A percentile compares a stretch with the other conserved stretches of the same genome.
These are phyloP conservation scores for Stenurella melanura DNA, from an alignment of 2,888 invertebrate species.

Conservation along the genomic window DNA sequence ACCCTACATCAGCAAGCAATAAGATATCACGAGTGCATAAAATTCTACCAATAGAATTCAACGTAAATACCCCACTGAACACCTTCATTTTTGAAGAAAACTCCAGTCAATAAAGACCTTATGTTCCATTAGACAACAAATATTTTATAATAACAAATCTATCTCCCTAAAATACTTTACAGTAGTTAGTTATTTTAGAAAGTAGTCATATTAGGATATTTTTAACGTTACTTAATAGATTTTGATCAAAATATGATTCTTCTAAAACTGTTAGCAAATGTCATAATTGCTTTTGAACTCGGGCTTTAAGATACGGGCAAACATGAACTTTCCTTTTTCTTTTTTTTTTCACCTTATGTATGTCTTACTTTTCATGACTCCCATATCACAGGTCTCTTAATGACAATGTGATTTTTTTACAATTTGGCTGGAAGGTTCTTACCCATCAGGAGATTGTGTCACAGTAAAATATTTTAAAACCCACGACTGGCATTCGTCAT, in stretches of 20 bases:
- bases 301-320: neutral
- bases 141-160: neutral
- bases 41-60: neutral
- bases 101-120: too few relatives aligned
- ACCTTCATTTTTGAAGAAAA: neutral
- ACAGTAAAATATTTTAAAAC: too few relatives aligned
- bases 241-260: neutral
- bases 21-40: neutral
- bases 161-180: neutral
- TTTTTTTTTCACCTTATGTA: neutral
- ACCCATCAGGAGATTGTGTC: too few relatives aligned
- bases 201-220: too few relatives aligned
- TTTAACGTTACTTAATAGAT: neutral
- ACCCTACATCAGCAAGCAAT: neutral
- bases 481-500: too few relatives aligned
- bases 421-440: too few relatives aligned
- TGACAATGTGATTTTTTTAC: too few relatives aligned
- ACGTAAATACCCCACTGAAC: neutral
- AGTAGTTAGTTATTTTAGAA: neutral
- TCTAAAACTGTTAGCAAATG: neutral
- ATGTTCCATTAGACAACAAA: neutral
- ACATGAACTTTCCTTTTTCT: neutral
- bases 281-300: neutral
- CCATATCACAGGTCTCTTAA: too few relatives aligned
- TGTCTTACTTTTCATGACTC: too few relatives aligned